Base-by-base conservation (phyloP, 2,888 invertebrate species). In the Choreutis nemorana region DNA sequence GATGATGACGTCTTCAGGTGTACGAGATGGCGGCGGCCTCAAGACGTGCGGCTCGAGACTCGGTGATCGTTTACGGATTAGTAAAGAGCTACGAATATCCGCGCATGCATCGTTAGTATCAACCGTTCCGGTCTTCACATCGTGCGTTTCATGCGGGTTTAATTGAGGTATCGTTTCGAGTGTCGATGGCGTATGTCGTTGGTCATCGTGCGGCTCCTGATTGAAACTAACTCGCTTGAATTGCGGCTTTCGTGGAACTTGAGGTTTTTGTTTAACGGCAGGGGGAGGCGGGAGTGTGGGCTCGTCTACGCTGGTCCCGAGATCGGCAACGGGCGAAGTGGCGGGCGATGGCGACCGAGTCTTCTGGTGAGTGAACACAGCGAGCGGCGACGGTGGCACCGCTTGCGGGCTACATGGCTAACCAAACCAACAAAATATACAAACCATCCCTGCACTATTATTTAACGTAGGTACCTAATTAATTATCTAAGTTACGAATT, bases 151-250 rank as follows among this genome's bases (percentile, higher is more conserved):
- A 63, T 68, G 70, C 62, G 53, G 40, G 44, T 46, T 42, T 48
- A 46, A 39, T 38, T 45, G 54, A 36, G 44, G 45, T 31, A 34
- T 43, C 30, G 48, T 40, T 40, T 46, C 57, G 48, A 15, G 18
- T 37, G 55, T 51, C 39, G 50, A 36, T 33, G 40, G 40, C 33
- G 48, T 37, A 39, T 48, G 46, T 48, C 36, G 48, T 41, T 60
- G 54, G 42, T 56, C 56, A 41, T 62, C 52, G 41, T 50, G 47
- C 34, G 58, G 46, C 35, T 71, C 68, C 50, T 58, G 53, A 34
- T 56, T 68, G 65, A 78, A 78, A 78, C 77, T 78, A 73, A 78
- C 77, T 75, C 77, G 72, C 50, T 78, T 78, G 49, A 52, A 57
- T 39, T 66, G 68, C 42, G 77, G 77, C 62, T 77, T 78, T 43